Base-by-base conservation (phyloP, 2,113 vertebrate genomes). In the Regulus satrapa region DNA sequence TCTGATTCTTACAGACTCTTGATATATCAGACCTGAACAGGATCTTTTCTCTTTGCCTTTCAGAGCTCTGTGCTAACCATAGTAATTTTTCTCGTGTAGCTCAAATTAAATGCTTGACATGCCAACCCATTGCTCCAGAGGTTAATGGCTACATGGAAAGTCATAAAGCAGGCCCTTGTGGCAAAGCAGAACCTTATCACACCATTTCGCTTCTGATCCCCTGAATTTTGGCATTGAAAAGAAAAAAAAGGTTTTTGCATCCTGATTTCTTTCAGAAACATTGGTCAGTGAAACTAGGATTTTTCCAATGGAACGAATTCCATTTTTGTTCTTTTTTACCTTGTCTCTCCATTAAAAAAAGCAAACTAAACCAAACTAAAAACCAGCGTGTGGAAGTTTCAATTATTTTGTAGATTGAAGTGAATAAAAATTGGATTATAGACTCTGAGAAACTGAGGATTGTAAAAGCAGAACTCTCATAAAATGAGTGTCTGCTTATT, bases 381-480 rank as follows among this genome's bases (percentile, higher is more conserved):
- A 72, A 56, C 12, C n/a, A 49, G 14, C 19, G 10, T 62, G 40
- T 93, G 28, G 6, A 95, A 85, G 9, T 90, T 88, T 59, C 23
- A 67, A 45, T 83, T 86, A 61, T 67, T 92, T 86, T 87, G 41
- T 72, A 72, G 49, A 41, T n/a, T 21, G 69, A 92, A 72, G 18
- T 91, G 73, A 94, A 89, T 94, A 82, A 91, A 94, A 92, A 71
- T 49, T 81, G 54, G 26, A 85, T 96, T 94, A 73, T 34, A 92
- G 91, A 73, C 80, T 94, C 79, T 73, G 61, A 91, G 55, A 92
- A 92, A 61, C 20, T 21, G 6, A 32, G 38, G 72, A 38, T 5
- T 94, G 31, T 93, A 94, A 92, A 96, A 89, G 34, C 32, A 91
- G 43, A 83, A 87, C 46, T 91, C 76, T 51, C 36, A 51, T 95